These are phyloP conservation scores for Tichodroma muraria DNA, from an alignment of 2,113 vertebrate species.

Conservation along the genomic window DNA sequence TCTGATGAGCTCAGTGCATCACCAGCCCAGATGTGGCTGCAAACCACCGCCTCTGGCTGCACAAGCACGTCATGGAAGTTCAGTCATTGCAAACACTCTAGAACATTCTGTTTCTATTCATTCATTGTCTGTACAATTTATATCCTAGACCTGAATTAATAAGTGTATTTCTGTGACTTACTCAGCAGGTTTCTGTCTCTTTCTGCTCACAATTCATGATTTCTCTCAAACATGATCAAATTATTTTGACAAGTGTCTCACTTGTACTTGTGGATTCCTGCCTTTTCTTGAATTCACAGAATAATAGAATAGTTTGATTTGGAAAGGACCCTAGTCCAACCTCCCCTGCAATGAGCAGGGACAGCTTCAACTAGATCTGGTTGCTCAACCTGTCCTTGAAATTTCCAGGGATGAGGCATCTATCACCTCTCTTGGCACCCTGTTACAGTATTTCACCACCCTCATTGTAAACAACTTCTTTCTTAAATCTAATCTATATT, in stretches of 20 bases:
- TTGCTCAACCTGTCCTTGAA: neutral
- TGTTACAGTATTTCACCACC: neutral
- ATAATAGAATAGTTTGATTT: neutral
- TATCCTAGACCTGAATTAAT: neutral
- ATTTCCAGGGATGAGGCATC: neutral
- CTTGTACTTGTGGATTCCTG: neutral
- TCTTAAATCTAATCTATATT: neutral
- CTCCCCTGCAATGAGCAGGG: neutral
- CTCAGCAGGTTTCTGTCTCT: neutral
- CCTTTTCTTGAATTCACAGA: neutral
- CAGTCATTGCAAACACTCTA: neutral
- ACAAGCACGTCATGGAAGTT: neutral
- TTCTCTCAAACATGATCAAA: neutral
- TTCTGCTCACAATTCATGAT: neutral
- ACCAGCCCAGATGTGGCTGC: neutral
- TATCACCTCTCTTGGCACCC: neutral
- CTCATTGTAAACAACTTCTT: neutral
- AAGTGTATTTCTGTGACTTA: neutral
- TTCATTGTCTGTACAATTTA: neutral
- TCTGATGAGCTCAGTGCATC: neutral
- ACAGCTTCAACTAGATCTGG: neutral
- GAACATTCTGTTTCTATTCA: neutral
- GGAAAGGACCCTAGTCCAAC: neutral
- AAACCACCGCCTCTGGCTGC: neutral
- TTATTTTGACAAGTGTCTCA: constrained; percentile 8